Base-by-base conservation (phyloP, 2,888 invertebrate species). In the Pycnomerus fuliginosus region DNA sequence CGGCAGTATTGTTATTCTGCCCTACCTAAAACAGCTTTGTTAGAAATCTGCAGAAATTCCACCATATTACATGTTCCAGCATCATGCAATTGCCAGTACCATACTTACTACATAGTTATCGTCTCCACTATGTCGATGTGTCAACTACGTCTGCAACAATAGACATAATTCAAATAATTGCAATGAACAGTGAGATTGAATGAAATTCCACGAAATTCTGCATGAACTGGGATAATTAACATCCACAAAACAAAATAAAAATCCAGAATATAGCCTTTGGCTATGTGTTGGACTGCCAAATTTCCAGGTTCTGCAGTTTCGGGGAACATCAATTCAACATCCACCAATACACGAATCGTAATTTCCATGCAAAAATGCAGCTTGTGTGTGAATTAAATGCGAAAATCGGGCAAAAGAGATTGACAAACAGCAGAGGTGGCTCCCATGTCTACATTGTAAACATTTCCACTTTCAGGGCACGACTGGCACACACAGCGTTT, bases 101-200 rank as follows among this genome's bases (percentile, higher is more conserved):
- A 32, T 71, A 79, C 79, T 79, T 70, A 79, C 79, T 80, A 80
- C 79, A 79, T 80, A 77, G 73, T 74, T 75, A 65, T 67, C 63
- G 60, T 61, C 59, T 70, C 72, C 15, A 16, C 12, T 35, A 24
- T 22, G 27, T 13, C 46, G 60, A 70, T 69, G 68, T 72, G 67
- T 63, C 56, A 61, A 60, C 63, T 65, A 69, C 61, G 66, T 68
- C 71, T 71, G 67, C 50, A 72, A 70, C 50, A 68, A 60, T 55
- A 61, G 55, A n/a, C n/a, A n/a, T n/a, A n/a, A n/a, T n/a, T n/a
- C n/a, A n/a, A n/a, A n/a, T n/a, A n/a, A n/a, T n/a, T n/a, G n/a
- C n/a, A n/a, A n/a, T n/a, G n/a, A n/a, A n/a, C n/a, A n/a, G n/a
- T n/a, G n/a, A n/a, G n/a, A n/a, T n/a, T n/a, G n/a, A n/a, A n/a